Evolutionary conservation across 92 coral and sea anemone genomes (phyloP), one percentile per base, ranked within the genome.

Genomic region (Umimayanthus chanpuru): DNA sequence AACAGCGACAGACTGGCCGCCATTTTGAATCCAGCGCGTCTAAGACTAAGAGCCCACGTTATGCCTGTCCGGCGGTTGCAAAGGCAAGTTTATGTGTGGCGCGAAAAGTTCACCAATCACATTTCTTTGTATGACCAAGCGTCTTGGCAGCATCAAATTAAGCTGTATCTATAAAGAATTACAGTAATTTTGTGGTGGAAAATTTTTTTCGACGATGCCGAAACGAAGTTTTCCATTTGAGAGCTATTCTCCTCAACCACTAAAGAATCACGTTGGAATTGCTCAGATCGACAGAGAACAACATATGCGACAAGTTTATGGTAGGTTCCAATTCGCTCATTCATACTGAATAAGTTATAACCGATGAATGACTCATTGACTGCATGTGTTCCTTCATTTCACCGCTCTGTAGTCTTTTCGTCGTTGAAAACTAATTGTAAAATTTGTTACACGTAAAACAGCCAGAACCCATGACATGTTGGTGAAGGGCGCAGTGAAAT

Each of bases 151-250:
- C 73, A 0, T 2, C 29, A 32, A 3, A 5, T 43, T 3, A 18
- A 4, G 25, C 9, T 28, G 18, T 4, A 0, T 39, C 20, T 3
- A n/a, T 76, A 6, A 36, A 7, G 7, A 38, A 30, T 32, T 4
- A 29, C 36, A 26, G 12, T 53, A 53, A 12, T 53, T 15, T 12
- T 53, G 2, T 53, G 81, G 30, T 9, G 16, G 78, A 36, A 44
- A 10, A 25, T 10, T 86, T 82, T 10, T 86, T 82, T 12, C n/a
- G 64, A 90, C 39, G 28, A 97, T 97, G 99, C 90, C 99, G 8
- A 97, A 97, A 81, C 88, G 99, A 90, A 79, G 88, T 26, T 97
- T 90, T 61, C 99, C 99, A 32, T 97, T 97, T 72, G 81, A 92
- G 21, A 86, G 79, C 89, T 83, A 85, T 65, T 89, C 97, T 14